These are phyloP conservation scores for Oryzaephilus surinamensis DNA, from an alignment of 1,140 invertebrate species.

Conservation along the genomic window DNA sequence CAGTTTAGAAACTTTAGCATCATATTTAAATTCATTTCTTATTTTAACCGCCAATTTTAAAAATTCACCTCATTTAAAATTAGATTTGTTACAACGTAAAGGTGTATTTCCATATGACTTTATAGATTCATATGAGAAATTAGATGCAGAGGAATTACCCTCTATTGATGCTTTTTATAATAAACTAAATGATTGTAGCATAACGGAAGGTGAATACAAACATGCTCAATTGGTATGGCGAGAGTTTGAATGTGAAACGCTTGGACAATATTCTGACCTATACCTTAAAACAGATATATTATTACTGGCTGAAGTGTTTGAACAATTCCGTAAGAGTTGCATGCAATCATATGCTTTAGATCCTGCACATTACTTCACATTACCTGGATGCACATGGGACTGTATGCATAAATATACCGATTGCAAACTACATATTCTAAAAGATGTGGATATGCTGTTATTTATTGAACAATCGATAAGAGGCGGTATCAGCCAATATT, in stretches of 20 bases:
- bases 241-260: conserved; percentile 31
- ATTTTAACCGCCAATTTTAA: too few relatives aligned
- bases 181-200: conserved; percentile 21
- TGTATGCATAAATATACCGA: conserved; percentile 34
- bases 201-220: conserved; percentile 31
- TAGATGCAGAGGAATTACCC: conserved; percentile 28
- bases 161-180: conserved; percentile 31
- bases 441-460: conserved; percentile 25
- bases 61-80: conserved; percentile 20
- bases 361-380: conserved; percentile 32
- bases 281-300: conserved; percentile 37
- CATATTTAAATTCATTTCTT: conserved; percentile 5
- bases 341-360: conserved; percentile 29
- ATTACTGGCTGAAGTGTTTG: conserved; percentile 38
- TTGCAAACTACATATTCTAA: conserved; percentile 38
- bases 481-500: conserved; percentile 16
- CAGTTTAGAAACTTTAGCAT: conserved; percentile 12
- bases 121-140: conserved; percentile 23
- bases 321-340: conserved; percentile 36
- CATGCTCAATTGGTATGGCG: conserved; percentile 38
- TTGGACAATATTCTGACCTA: conserved; percentile 37
- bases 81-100: conserved; percentile 25
- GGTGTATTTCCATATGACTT: conserved; percentile 31
- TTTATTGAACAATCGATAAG: conserved; percentile 25
- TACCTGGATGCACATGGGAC: conserved; percentile 35